Percentiles rank a stretch among this genome's conserved stretches.
phyloP scores from a whole-genome alignment of 2,888 invertebrate genomes.

The Sinopyrophorus schimmeli region DNA sequence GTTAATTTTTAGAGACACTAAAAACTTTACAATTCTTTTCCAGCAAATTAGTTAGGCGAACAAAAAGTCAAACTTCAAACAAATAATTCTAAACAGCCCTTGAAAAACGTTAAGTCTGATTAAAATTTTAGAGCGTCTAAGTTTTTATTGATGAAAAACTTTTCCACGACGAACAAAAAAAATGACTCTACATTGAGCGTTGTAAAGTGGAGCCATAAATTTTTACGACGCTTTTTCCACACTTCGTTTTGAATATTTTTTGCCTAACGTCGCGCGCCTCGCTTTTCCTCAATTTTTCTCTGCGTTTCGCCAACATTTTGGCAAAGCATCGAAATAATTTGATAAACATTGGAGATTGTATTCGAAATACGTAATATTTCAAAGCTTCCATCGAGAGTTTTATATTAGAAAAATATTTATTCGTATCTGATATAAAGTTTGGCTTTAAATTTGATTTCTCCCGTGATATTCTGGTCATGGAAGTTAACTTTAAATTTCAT shows the following conservation, averaged over 20 bases:
- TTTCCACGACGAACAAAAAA: constrained; percentile 18
- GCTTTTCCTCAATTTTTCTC: neutral
- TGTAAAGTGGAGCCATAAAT: constrained; percentile 29
- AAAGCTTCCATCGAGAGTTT: constrained; percentile 2
- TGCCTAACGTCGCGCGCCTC: constrained; percentile 14
- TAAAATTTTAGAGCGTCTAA: constrained; percentile 21
- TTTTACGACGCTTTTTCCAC: constrained; percentile 27
- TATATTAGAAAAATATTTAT: constrained; percentile 16
- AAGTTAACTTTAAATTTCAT: constrained; percentile 17
- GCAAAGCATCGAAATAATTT: neutral
- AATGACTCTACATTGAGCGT: constrained; percentile 22
- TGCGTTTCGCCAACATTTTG: neutral
- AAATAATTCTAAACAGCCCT: neutral
- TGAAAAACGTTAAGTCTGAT: constrained; percentile 14
- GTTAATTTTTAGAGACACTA: no score
- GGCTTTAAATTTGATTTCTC: constrained; percentile 19
- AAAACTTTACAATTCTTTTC: no score
- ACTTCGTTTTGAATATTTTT: constrained; percentile 20
- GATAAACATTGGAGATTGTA: constrained; percentile 1
- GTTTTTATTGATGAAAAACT: constrained; percentile 22
- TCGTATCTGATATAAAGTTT: constrained; percentile 9
- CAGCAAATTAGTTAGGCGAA: no score
- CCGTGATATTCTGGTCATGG: constrained; percentile 12
- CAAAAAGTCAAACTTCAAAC: no score
- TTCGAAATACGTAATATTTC: neutral